Base-by-base conservation (phyloP, 1,140 invertebrate species). In the Planococcus citri region DNA sequence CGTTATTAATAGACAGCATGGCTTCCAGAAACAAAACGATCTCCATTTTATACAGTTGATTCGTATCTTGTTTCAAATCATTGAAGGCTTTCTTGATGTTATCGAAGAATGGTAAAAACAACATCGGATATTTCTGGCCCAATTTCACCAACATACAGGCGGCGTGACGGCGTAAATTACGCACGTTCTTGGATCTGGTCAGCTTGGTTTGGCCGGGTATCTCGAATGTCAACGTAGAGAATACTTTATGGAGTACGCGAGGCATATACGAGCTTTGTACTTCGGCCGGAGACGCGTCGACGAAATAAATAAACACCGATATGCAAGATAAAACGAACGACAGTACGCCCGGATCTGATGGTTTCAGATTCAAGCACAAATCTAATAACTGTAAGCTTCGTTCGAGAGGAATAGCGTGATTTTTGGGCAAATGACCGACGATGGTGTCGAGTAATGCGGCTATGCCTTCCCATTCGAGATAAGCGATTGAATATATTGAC, bases 111-210 rank as follows among this genome's bases (percentile, higher is more conserved):
- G 92, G 91, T 74, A 95, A 78, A 37, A 92, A 79, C 1, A 92
- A 79, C 10, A 92, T 77, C 0, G 92, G 91, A 80, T 92, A 93
- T 75, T 91, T 90, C 57, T 89, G 85, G 14, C 88, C 90, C 37
- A 95, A 86, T 80, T 95, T 95, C 0, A 96, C 91, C 78, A 95
- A 86, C 1, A 93, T 78, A 17, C 90, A 91, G 27, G 91, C 92
- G 1, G 92, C 91, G 80, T 95, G 93, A 1, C 91, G 82, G 9
- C 92, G 79, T 0, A 95, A 86, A 76, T 93, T 93, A 79, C 91
- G 91, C 14, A 86, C 85, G 71, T 85, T 83, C 9, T 86, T 87
- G 61, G 87, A 79, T 17, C 82, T 84, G 51, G 82, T 80, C 76
- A 86, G 86, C 1, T 80, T 79, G 9, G 82, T 81, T 72, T 86